Base-by-base conservation (phyloP, 2,113 vertebrate species). In the Tragelaphus buxtoni region DNA sequence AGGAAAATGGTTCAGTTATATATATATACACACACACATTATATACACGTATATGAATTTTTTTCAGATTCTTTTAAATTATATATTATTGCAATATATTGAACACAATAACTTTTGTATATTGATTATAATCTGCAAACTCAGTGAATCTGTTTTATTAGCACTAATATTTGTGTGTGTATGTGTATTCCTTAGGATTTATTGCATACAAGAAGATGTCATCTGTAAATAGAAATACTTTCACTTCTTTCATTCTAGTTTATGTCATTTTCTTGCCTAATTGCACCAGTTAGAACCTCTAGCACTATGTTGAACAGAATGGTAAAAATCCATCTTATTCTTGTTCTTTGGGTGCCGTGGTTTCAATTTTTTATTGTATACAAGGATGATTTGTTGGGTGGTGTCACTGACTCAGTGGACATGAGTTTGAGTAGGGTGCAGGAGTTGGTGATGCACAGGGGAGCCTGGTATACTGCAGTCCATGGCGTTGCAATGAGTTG, bases 401-500 rank as follows among this genome's bases (percentile, higher is more conserved):
- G 35, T 22, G 20, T 39, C 65, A 39, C 35, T 3, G n/a, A 22
- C 65, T 72, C 35, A 39, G 35, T 72, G 65, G 35, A 24, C 10
- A 1, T 72, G 20, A 72, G 5, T 72, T 22, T 39, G 35, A 72
- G 65, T 72, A 72, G 65, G 35, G 9, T 22, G 20, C 0, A 0
- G n/a, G n/a, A 39, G 65, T 72, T 24, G 35, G 65, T 12, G 65
- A 39, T 72, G 20, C 18, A 72, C 9, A 72, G 65, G n/a, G 65
- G 18, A 72, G 9, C 18, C 65, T 72, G 65, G 9, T 39, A 72
- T 72, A 35, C 65, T 72, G 10, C 35, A 72, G 35, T 24, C 20
- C 35, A 22, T 11, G 65, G 65, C 0, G 0, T 24, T 0, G 0
- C 0, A 12, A 35, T 20, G 65, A 72, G 18, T 12, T 0, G 9